These are phyloP conservation scores for Tor tambroides DNA, from an alignment of 2,113 vertebrate species.

Conservation along the genomic window DNA sequence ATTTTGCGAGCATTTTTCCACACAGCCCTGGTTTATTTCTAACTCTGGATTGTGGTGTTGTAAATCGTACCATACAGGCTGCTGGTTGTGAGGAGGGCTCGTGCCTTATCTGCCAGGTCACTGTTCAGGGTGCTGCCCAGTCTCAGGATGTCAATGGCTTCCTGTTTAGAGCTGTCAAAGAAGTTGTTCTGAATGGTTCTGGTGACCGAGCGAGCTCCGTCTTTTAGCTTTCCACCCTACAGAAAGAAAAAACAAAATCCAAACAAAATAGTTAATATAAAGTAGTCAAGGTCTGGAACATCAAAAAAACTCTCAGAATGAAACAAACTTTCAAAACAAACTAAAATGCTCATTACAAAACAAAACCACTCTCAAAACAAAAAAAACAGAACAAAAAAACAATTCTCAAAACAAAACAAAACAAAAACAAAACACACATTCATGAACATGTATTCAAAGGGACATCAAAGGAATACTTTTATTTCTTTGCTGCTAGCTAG, in stretches of 20 bases:
- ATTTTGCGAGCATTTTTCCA: neutral
- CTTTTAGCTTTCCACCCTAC: conserved; percentile 97
- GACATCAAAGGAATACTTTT: neutral
- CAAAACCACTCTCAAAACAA: too few species aligned
- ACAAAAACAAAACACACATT: neutral
- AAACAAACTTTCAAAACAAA: too few species aligned
- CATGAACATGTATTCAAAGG: neutral
- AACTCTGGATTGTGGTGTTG: neutral
- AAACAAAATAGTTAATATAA: neutral
- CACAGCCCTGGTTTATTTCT: neutral
- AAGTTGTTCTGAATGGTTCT: conserved; percentile 99
- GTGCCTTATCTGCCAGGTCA: conserved; percentile 97
- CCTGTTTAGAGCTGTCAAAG: conserved; percentile 99
- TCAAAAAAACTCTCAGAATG: neutral
- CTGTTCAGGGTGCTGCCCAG: conserved; percentile 98
- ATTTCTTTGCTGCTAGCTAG: neutral
- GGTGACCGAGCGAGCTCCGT: conserved; percentile 96
- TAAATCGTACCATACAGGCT: conserved; percentile 90
- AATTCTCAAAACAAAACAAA: neutral
- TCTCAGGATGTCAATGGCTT: conserved; percentile 95
- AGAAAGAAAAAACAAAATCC: conserved; percentile 49
- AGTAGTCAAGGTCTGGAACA: neutral
- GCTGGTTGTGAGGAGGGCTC: conserved; percentile 95
- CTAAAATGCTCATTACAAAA: too few species aligned
- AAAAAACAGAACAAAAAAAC: neutral